A percentile compares a stretch with the other conserved stretches of the same genome.
phyloP scores from a whole-genome alignment of 2,797 vertebrate species.

The Gadopsis marmoratus region DNA sequence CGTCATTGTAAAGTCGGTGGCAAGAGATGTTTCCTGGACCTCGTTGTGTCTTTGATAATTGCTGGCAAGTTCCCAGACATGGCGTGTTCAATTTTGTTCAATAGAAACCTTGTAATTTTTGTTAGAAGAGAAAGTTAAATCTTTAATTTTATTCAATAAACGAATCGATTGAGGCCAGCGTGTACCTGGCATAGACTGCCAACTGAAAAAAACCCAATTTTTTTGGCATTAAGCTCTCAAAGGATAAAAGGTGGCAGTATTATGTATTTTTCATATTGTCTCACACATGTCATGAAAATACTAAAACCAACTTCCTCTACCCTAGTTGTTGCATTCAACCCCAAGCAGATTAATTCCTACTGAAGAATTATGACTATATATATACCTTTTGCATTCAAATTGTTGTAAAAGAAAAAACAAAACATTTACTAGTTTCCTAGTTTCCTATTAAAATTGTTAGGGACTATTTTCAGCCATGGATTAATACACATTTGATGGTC shows the following conservation, averaged over 20 bases:
- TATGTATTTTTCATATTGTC: background rate
- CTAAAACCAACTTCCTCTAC: background rate
- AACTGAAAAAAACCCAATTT: background rate
- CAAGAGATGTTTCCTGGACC: conserved; percentile 25
- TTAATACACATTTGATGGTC: background rate
- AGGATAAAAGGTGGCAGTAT: background rate
- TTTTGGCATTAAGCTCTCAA: conserved; percentile 6
- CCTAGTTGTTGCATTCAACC: background rate
- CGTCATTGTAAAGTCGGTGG: conserved; percentile 30
- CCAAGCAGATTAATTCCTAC: background rate
- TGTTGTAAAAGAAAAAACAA: background rate
- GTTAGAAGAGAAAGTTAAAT: conserved; percentile 33
- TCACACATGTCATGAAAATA: background rate
- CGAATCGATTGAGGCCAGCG: conserved; percentile 39
- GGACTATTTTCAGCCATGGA: background rate
- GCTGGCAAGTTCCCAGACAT: conserved; percentile 30
- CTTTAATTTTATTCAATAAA: conserved; percentile 47
- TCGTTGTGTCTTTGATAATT: conserved; percentile 39
- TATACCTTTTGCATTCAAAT: background rate
- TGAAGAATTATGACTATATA: background rate
- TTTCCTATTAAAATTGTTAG: background rate
- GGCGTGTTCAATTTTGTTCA: conserved; percentile 46
- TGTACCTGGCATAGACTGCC: conserved; percentile 34
- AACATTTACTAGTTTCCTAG: background rate
- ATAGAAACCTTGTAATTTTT: conserved; percentile 27